These are phyloP conservation scores for Eleutherodactylus coqui DNA, from an alignment of 2,797 vertebrate species.

Conservation along the genomic window DNA sequence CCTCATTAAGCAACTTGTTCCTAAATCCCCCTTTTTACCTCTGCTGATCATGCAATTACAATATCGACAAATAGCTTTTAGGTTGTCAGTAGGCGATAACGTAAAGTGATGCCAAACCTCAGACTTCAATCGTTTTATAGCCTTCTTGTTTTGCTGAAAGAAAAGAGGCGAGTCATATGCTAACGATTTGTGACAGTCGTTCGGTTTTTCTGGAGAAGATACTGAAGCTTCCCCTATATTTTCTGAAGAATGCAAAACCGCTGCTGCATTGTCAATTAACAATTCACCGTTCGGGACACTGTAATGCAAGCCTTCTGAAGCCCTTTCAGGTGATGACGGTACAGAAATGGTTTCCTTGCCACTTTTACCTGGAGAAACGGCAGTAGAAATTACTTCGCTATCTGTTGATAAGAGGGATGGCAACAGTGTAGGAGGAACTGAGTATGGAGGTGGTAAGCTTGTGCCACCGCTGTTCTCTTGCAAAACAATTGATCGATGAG, in stretches of 20 bases:
- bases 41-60: constrained; percentile 93
- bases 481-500: constrained; percentile 93
- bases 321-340: constrained; percentile 80
- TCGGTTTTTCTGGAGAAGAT: constrained; percentile 82
- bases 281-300: constrained; percentile 76
- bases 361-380: constrained; percentile 84
- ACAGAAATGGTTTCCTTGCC: constrained; percentile 77
- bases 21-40: constrained; percentile 92
- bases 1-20: constrained; percentile 95
- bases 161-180: constrained; percentile 75
- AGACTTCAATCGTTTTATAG: constrained; percentile 93
- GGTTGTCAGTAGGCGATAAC: constrained; percentile 88
- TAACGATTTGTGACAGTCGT: constrained; percentile 71
- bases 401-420: constrained; percentile 83
- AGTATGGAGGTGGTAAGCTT: constrained; percentile 88
- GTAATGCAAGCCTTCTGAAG: constrained; percentile 79
- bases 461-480: constrained; percentile 91
- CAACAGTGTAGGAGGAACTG: constrained; percentile 85
- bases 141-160: constrained; percentile 94
- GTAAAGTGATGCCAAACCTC: constrained; percentile 98
- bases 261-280: constrained; percentile 71
- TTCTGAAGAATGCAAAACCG: constrained; percentile 75
- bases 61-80: constrained; percentile 94
- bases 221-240: constrained; percentile 78
- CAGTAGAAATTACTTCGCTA: constrained; percentile 74